phyloP scores from a whole-genome alignment of 2,797 vertebrate genomes.

The Tenualosa ilisha region DNA sequence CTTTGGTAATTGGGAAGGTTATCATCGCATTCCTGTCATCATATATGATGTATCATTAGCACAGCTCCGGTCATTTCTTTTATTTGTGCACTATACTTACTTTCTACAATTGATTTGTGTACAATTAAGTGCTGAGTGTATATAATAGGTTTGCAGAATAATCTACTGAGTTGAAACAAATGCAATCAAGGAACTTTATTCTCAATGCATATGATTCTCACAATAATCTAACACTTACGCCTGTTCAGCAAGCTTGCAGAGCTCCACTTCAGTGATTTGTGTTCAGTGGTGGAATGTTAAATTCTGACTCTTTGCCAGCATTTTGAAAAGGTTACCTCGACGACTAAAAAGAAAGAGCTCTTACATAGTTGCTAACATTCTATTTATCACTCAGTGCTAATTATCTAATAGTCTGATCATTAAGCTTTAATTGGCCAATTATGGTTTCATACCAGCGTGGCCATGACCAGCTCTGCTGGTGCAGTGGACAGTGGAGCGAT shows the following conservation, averaged over 20 bases:
- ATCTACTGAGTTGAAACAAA: not conserved
- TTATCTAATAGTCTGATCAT: slow-evolving; percentile 58
- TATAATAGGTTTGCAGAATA: not conserved
- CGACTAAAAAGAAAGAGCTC: not conserved
- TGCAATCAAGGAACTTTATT: not conserved
- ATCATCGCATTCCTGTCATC: not conserved
- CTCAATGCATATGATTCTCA: not conserved
- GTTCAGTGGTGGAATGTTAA: not conserved
- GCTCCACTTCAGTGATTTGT: not conserved
- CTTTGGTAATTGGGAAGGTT: not conserved
- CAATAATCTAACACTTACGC: not conserved
- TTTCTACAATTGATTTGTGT: not conserved
- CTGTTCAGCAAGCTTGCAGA: not conserved
- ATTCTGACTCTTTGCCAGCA: not conserved
- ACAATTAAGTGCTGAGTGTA: not conserved
- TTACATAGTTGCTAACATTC: not conserved
- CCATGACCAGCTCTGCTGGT: slow-evolving; percentile 57
- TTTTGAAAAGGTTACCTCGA: not conserved
- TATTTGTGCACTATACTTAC: not conserved
- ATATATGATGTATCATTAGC: not conserved
- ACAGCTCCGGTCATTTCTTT: not conserved
- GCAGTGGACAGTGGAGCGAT: slow-evolving; percentile 64
- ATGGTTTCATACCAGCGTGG: slow-evolving; percentile 36
- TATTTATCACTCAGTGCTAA: slow-evolving; percentile 43
- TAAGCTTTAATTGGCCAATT: slow-evolving; percentile 69